Conservation (phyloP, 2,797 vertebrate species). For the Poecilia picta region DNA sequence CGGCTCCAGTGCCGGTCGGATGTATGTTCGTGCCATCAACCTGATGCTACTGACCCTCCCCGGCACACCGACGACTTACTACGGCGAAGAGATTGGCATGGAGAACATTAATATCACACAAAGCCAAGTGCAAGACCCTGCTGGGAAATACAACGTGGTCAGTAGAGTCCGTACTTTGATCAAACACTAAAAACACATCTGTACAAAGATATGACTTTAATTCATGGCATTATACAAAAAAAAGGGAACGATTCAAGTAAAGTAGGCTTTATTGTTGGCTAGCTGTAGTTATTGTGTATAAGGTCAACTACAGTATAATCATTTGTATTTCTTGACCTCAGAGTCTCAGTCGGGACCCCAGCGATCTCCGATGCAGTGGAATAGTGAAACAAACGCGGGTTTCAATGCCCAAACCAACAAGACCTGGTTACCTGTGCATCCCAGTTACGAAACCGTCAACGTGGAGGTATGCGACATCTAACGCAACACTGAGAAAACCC, state of each 20-base stretch:
- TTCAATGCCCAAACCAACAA: conserved; percentile 82
- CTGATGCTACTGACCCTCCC: conserved; percentile 96
- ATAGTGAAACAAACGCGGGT: conserved; percentile 81
- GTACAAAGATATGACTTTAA: conserved; percentile 11
- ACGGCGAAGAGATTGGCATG: conserved; percentile 99
- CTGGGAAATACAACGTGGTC: conserved; percentile 70
- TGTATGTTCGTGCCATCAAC: conserved; percentile 85
- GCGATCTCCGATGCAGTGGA: conserved; percentile 98
- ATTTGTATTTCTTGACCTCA: conserved; percentile 59
- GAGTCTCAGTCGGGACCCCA: conserved; percentile 83
- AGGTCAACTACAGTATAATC: background rate
- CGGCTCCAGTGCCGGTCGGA: conserved; percentile 83
- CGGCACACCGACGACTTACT: conserved; percentile 94
- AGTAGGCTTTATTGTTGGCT: conserved; percentile 9
- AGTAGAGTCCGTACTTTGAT: conserved; percentile 40
- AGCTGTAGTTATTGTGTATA: background rate
- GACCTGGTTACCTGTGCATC: conserved; percentile 88
- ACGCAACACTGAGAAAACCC: background rate
- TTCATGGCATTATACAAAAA: conserved; percentile 7
- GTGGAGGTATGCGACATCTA: conserved; percentile 82
- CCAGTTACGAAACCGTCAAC: conserved; percentile 84
- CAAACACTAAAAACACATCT: background rate
- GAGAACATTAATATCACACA: conserved; percentile 80
- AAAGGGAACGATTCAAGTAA: background rate
- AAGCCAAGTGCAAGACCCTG: conserved; percentile 76